These are phyloP conservation scores for Cyclura pinguis DNA, from an alignment of 2,797 vertebrate species.

Conservation along the genomic window DNA sequence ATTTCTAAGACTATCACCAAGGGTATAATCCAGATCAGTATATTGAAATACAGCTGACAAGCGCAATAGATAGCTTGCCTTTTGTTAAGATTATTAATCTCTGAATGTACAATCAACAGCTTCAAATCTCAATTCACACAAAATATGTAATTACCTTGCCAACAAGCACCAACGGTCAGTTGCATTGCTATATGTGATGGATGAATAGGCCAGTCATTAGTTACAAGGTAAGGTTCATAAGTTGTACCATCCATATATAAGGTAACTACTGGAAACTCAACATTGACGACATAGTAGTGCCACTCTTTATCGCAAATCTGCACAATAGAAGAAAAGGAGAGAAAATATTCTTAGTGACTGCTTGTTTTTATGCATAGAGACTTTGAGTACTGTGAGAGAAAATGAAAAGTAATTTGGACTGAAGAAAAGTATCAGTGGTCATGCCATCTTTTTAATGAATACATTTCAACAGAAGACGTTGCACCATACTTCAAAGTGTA, in stretches of 20 bases:
- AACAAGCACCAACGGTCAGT: slow-evolving; percentile 96
- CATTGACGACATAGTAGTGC: slow-evolving; percentile 97
- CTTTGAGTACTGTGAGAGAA: background rate
- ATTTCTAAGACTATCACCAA: background rate
- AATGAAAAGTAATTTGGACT: background rate
- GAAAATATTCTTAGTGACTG: slow-evolving; percentile 27
- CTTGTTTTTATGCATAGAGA: background rate
- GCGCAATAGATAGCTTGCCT: accelerated
- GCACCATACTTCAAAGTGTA: background rate
- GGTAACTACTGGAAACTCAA: slow-evolving; percentile 93
- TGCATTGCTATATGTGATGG: slow-evolving; percentile 96
- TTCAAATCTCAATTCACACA: background rate
- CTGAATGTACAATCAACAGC: background rate
- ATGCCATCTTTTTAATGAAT: background rate
- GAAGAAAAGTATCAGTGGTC: background rate
- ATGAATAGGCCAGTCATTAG: slow-evolving; percentile 98
- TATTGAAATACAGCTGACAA: background rate
- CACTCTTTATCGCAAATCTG: slow-evolving; percentile 99
- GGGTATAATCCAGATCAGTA: background rate
- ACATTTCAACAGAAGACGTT: background rate
- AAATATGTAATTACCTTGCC: slow-evolving; percentile 91
- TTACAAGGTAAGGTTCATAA: slow-evolving; percentile 96
- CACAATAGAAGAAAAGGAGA: slow-evolving; percentile 60
- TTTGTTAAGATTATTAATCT: background rate
- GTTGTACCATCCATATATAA: slow-evolving; percentile 95